A percentile compares a stretch with the other conserved stretches of the same genome.
Conservation (phyloP, 2,113 vertebrate genomes). For the Callithrix jacchus region DNA sequence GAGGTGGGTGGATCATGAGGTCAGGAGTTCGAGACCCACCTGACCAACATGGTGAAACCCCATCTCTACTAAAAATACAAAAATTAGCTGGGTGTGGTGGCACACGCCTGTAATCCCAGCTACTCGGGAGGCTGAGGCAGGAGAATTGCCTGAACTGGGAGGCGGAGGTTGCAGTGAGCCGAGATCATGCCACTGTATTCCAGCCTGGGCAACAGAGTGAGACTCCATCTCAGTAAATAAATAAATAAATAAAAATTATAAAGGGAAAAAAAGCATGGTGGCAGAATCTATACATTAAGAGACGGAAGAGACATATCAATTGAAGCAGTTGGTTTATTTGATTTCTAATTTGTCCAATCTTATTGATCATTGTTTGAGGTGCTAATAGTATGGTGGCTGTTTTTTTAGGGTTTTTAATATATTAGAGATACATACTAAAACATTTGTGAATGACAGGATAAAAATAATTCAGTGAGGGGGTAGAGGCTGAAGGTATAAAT, state of each 20-base stretch:
- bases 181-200: no score
- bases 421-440: conserved; percentile 50
- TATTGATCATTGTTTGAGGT: background rate
- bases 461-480: background rate
- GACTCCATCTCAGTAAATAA: no score
- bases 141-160: no score
- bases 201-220: no score
- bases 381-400: background rate
- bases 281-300: background rate
- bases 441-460: conserved; percentile 58
- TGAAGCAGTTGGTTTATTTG: background rate
- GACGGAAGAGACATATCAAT: background rate
- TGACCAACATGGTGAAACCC: no score
- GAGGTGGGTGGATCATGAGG: no score
- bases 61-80: no score
- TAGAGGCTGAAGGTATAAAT: conserved; percentile 38
- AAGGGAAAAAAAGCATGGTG: background rate
- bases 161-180: no score
- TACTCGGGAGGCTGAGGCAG: no score
- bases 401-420: background rate
- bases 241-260: background rate
- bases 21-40: no score
- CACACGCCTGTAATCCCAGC: no score
- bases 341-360: background rate
- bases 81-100: no score